These are phyloP conservation scores for Passerina amoena DNA, from an alignment of 2,113 vertebrate genomes.

Conservation along the genomic window DNA sequence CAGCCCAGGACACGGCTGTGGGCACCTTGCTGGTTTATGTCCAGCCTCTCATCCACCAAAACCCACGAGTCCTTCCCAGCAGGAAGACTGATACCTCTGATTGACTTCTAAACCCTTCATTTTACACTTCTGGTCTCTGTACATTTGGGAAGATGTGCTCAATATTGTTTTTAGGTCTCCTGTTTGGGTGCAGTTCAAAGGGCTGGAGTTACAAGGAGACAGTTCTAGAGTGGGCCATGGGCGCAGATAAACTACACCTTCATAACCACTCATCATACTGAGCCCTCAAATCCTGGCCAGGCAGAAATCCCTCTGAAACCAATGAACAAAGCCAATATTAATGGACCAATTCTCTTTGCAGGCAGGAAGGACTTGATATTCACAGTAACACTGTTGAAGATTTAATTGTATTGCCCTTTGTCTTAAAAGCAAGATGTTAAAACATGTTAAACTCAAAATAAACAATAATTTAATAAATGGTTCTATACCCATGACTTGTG, in stretches of 20 bases:
- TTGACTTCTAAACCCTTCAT: neutral
- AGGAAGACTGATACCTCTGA: neutral
- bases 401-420: neutral
- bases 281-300: neutral
- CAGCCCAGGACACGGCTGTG: neutral
- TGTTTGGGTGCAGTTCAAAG: neutral
- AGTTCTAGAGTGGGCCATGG: neutral
- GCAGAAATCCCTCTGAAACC: neutral
- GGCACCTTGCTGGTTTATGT: too few species aligned
- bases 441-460: neutral
- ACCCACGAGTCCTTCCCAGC: neutral
- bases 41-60: neutral
- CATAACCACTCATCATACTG: neutral
- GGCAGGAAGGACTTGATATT: neutral
- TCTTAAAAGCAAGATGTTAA: neutral
- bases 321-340: neutral
- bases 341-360: neutral
- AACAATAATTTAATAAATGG: neutral
- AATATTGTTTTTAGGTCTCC: neutral
- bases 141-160: neutral
- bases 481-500: neutral
- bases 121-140: neutral
- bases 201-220: neutral
- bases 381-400: neutral
- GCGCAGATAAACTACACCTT: accelerated